Evolutionary conservation across 2,888 invertebrate species (phyloP).

Genomic region (Chaetogeoica ovagalla): DNA sequence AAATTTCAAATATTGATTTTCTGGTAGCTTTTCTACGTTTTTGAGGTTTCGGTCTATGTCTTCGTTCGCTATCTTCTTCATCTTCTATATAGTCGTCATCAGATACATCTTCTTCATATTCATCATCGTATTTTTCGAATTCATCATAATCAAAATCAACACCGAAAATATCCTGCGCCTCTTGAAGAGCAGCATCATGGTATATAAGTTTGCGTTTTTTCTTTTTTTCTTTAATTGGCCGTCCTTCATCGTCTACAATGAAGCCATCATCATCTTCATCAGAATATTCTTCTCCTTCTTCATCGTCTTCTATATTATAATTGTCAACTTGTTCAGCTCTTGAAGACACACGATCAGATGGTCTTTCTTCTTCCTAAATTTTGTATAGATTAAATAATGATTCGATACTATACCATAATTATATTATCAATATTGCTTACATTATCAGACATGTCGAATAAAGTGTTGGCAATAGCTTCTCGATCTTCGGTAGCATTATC

Average conservation of each 20-base stretch:
- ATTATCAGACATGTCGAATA: constrained; percentile 84
- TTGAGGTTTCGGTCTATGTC: constrained; percentile 34
- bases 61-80: constrained; percentile 58
- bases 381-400: constrained; percentile 17
- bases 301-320: constrained; percentile 67
- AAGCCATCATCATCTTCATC: constrained; percentile 96
- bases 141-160: constrained; percentile 97
- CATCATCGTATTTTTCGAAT: constrained; percentile 83
- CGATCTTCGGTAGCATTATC: constrained; percentile 76
- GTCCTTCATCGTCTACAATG: constrained; percentile 94
- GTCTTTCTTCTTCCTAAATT: constrained; percentile 74
- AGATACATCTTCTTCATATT: constrained; percentile 78
- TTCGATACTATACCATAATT: background rate
- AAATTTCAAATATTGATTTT: constrained; percentile 89
- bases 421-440: constrained; percentile 63
- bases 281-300: constrained; percentile 78
- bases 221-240: constrained; percentile 80
- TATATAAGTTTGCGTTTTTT: constrained; percentile 81
- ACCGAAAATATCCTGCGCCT: constrained; percentile 98
- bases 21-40: constrained; percentile 73
- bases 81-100: constrained; percentile 80
- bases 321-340: constrained; percentile 40
- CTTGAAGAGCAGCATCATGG: constrained; percentile 88
- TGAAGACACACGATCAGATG: constrained; percentile 68
- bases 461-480: constrained; percentile 85